Evolutionary conservation across 30 jellyfish, hydroid and myxozoan genomes (phyloP), one percentile per base, ranked within the genome.

Genomic region (Hydra vulgaris): DNA sequence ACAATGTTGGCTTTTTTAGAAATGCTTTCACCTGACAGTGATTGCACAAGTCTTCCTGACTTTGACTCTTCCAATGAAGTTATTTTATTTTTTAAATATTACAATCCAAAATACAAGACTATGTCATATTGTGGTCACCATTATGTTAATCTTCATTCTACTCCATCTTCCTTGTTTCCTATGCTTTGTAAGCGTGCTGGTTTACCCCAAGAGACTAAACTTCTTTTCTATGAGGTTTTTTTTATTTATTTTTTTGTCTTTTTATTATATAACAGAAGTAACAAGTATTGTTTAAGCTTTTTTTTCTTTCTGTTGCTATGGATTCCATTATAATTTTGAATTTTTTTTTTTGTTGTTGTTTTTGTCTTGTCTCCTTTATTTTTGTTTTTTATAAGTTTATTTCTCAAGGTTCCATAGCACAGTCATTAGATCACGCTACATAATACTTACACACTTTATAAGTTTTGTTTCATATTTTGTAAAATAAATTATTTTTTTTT

Each of bases 111-210:
- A 81, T 82, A 90, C 54, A 71, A 71, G 72, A 70, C 79, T 15
- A 91, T 91, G 98, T 85, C 98, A 0, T 91, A 91, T 71, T 91
- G 98, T 81, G 98, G 98, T 7, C 98, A 91, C 70, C 79, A 75
- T 26, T 91, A 86, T 80, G 98, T 91, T 16, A 77, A 90, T 0
- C 23, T 83, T 61, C 27, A 79, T 25, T 53, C 81, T 68, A 26
- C 17, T 8, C 95, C 96, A 79, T 70, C 95, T 87, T 66, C 83
- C n/a, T 69, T 91, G 21, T 86, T 82, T 67, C 98, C 98, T 7
- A 80, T 86, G 40, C 26, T 91, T 85, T 86, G 98, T 55, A 81
- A 83, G 71, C 53, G 96, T 72, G 98, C 98, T 0, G 98, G 98
- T 15, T 81, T 91, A 15, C 98, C 96, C 1, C 74, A 71, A 53